Base-by-base conservation (phyloP, 2,888 invertebrate species). In the Thymelicus sylvestris region DNA sequence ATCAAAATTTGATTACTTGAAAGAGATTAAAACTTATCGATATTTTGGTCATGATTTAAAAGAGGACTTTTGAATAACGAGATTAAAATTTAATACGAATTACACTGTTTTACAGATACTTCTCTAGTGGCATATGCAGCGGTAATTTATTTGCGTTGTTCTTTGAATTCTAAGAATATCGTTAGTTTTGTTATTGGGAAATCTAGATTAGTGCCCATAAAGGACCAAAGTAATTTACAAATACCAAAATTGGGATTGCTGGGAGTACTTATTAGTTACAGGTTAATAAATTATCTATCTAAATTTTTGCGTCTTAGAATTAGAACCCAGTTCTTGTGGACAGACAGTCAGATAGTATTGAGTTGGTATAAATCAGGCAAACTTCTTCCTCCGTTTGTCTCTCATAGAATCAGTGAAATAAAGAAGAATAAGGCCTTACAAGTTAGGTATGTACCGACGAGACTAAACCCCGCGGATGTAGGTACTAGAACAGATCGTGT, bases 111-210 rank as follows among this genome's bases (percentile, higher is more conserved):
- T 19, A 52, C 19, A 7, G 52, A 52, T 52, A 59, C 72, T 13
- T 72, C 70, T 13, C n/a, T n/a, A n/a, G n/a, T n/a, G n/a, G n/a
- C n/a, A n/a, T n/a, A n/a, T n/a, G n/a, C n/a, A n/a, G n/a, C n/a
- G n/a, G n/a, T n/a, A n/a, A n/a, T n/a, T 50, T 72, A 72, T 57
- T 61, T 72, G 24, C 71, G 68, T n/a, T 47, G 71, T 59, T 39
- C 65, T 68, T 68, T 59, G 15, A 19, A 41, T 12, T 44, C 61
- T 69, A 69, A 66, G 48, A 72, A 44, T 60, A 64, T 67, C 57
- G 70, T 72, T 66, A 55, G 65, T 71, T 75, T 76, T 67, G 67
- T 76, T 57, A 76, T 75, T 67, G 75, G 72, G 55, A 75, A 75
- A 19, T 71, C 72, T 13, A 70, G 74, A 63, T 72, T 74, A 66